Conservation (phyloP, 2,888 invertebrate genomes). For the Brachylomia viminalis region DNA sequence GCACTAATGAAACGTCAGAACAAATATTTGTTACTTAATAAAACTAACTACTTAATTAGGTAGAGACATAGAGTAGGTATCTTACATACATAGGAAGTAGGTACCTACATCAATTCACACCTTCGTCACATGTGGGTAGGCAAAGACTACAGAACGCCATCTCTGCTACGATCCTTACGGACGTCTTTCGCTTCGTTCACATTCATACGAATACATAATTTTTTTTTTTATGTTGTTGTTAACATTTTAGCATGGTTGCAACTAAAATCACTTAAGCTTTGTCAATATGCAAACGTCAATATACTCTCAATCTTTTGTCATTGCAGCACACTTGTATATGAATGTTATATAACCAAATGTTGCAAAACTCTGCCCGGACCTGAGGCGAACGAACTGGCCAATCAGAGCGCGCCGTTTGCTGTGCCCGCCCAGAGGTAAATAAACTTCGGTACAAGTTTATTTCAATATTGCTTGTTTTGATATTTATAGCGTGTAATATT, state of each 20-base stretch:
- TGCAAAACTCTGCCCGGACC: slow-evolving; percentile 56
- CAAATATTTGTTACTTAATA: not conserved
- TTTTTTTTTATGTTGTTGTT: not conserved
- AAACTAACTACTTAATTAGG: not conserved
- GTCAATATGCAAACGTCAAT: slow-evolving; percentile 6
- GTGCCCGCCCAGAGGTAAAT: slow-evolving; percentile 73
- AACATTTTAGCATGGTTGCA: not conserved
- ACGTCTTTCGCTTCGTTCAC: too few species aligned
- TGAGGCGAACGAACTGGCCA: slow-evolving; percentile 55
- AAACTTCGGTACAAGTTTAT: slow-evolving; percentile 66
- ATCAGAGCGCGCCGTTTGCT: slow-evolving; percentile 57
- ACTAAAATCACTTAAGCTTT: not conserved
- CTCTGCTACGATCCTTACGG: too few species aligned
- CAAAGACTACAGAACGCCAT: too few species aligned
- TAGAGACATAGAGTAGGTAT: too few species aligned
- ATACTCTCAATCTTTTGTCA: slow-evolving; percentile 27
- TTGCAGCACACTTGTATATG: slow-evolving; percentile 7
- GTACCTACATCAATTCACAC: too few species aligned
- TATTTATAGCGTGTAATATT: slow-evolving; percentile 40
- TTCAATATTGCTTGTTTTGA: slow-evolving; percentile 65
- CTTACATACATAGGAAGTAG: too few species aligned
- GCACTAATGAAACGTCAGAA: not conserved
- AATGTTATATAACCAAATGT: slow-evolving; percentile 65
- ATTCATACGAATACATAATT: not conserved
- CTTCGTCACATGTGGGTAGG: too few species aligned